A percentile compares a stretch with the other conserved stretches of the same genome.
phyloP scores from a whole-genome alignment of 2,113 vertebrate species.

The Phalacrocorax aristotelis region DNA sequence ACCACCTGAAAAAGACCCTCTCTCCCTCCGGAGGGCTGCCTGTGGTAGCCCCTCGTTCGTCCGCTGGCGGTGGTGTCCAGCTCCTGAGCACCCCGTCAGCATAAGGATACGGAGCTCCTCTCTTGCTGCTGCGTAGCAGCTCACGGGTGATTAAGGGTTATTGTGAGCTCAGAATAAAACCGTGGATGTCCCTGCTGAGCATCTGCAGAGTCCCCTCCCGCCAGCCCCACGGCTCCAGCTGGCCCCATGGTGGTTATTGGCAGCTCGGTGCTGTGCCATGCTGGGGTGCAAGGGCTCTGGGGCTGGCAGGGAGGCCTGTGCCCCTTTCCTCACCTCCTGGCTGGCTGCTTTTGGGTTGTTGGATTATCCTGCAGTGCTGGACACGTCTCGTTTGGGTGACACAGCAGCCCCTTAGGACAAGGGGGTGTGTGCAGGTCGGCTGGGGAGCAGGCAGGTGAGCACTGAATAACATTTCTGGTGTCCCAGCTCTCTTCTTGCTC shows the following conservation, averaged over 20 bases:
- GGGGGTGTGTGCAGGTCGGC: background rate
- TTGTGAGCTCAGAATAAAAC: background rate
- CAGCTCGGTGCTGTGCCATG: background rate
- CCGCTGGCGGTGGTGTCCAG: fast-evolving
- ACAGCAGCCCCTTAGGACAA: background rate
- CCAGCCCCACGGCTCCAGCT: background rate
- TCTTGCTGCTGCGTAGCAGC: background rate
- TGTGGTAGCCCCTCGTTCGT: background rate
- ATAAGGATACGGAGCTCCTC: background rate
- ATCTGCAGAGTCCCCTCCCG: background rate
- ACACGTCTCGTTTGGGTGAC: background rate
- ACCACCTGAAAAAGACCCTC: background rate
- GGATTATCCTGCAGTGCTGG: background rate
- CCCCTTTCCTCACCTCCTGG: background rate
- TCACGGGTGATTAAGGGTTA: background rate
- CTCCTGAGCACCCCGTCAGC: background rate
- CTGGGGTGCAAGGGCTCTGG: background rate
- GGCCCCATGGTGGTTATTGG: fast-evolving
- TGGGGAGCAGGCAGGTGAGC: background rate
- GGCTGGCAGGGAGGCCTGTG: background rate
- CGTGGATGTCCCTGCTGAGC: background rate
- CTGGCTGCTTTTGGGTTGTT: too few relatives aligned
- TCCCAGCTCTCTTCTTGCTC: background rate
- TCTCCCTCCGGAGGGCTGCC: background rate
- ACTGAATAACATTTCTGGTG: too few relatives aligned